A percentile compares a stretch with the other conserved stretches of the same genome.
Evolutionary conservation across 2,113 vertebrate genomes (phyloP).

Genomic region (Lethenteron reissneri): DNA sequence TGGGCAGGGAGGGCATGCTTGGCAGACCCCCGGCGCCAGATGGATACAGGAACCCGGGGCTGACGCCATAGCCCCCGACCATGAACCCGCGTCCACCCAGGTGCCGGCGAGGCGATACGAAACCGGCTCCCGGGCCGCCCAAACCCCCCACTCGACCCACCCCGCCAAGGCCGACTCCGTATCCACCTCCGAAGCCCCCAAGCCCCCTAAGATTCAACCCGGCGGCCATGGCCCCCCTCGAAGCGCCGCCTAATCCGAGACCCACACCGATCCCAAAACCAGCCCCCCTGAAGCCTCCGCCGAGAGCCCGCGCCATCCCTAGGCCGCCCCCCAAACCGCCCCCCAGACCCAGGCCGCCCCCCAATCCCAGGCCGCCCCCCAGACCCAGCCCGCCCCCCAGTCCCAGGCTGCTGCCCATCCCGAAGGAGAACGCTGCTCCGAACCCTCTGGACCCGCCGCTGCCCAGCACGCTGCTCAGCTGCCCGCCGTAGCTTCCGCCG

Average conservation of each 20-base stretch:
- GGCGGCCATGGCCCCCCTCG: too few relatives aligned
- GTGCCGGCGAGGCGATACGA: slow-evolving; percentile 14
- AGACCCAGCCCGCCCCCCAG: slow-evolving; percentile 7
- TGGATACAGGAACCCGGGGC: slow-evolving; percentile 16
- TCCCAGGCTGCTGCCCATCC: too few relatives aligned
- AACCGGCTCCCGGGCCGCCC: slow-evolving; percentile 13
- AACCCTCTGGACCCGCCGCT: too few relatives aligned
- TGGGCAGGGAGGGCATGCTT: slow-evolving; percentile 12
- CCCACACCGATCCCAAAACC: slow-evolving; percentile 10
- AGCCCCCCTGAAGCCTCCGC: slow-evolving; percentile 7
- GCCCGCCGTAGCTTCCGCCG: too few relatives aligned
- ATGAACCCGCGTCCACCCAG: slow-evolving; percentile 19
- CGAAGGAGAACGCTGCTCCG: too few relatives aligned
- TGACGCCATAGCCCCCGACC: slow-evolving; percentile 19
- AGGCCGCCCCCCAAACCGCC: slow-evolving; percentile 8
- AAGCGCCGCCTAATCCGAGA: neutral
- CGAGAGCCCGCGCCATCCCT: neutral
- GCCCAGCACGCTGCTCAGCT: too few relatives aligned
- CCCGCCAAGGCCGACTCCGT: slow-evolving; percentile 1
- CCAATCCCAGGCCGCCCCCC: neutral
- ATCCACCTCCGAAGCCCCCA: slow-evolving; percentile 6
- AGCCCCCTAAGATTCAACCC: slow-evolving; percentile 6
- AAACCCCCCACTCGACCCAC: slow-evolving; percentile 9
- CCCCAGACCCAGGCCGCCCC: slow-evolving; percentile 9
- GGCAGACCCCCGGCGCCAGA: slow-evolving; percentile 10